A percentile compares a stretch with the other conserved stretches of the same genome.
These are phyloP conservation scores for Meteorus cinctellus DNA, from an alignment of 2,888 invertebrate species.

Conservation along the genomic window DNA sequence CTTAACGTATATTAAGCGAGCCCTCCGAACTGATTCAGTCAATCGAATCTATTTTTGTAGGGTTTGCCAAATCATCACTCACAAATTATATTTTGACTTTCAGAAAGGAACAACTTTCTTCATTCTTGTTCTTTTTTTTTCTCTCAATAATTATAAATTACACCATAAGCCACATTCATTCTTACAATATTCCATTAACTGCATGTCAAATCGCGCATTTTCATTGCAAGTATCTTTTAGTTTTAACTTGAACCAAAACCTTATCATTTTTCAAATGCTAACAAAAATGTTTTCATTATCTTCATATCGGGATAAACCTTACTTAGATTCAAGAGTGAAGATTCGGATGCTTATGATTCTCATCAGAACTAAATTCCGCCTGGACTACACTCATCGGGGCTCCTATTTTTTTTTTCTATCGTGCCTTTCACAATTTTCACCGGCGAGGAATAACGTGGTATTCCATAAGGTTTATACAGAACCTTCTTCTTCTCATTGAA, in stretches of 20 bases:
- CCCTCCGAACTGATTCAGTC: constrained; percentile 56
- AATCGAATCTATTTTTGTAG: constrained; percentile 39
- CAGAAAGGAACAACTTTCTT: constrained; percentile 2
- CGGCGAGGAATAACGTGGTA: neutral
- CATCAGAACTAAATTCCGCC: neutral
- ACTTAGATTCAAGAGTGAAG: too few relatives aligned
- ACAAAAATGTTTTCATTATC: too few relatives aligned
- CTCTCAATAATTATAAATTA: constrained; percentile 50
- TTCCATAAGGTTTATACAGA: neutral
- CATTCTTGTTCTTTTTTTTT: constrained; percentile 24
- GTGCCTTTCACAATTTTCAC: constrained; percentile 29
- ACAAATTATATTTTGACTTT: constrained; percentile 15
- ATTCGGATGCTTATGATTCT: neutral
- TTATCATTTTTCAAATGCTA: too few relatives aligned
- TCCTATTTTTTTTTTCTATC: constrained; percentile 10
- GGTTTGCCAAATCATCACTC: constrained; percentile 15
- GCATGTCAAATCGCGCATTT: constrained; percentile 64
- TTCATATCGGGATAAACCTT: too few relatives aligned
- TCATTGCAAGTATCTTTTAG: constrained; percentile 35
- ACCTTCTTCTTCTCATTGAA: neutral
- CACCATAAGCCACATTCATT: constrained; percentile 55
- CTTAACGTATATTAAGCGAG: constrained; percentile 62
- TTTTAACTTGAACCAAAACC: neutral
- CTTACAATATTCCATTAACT: constrained; percentile 60
- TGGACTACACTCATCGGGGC: neutral